Conservation (phyloP, 2,113 vertebrate genomes). For the Capreolus pygargus region DNA sequence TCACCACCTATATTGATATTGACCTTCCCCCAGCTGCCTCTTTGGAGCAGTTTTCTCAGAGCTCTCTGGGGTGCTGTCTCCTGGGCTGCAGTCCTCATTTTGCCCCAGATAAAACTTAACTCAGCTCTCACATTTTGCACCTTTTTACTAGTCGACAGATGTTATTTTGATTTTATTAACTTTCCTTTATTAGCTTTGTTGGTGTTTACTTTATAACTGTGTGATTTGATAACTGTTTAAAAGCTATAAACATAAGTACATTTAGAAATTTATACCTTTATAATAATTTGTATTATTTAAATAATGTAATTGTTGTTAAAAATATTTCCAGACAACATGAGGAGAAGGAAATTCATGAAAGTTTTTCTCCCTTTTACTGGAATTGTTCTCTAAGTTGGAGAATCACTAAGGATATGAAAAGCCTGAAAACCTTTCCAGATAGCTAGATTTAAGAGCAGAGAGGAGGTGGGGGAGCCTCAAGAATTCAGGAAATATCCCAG, state of each 20-base stretch:
- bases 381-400: constrained; percentile 27
- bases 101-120: not conserved
- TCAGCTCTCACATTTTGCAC: not conserved
- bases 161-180: not conserved
- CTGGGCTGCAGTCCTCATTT: not conserved
- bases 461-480: not conserved
- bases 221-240: not conserved
- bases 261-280: not conserved
- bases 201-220: not conserved
- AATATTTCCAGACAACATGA: not conserved
- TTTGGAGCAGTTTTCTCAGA: not conserved
- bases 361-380: not conserved
- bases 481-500: not conserved
- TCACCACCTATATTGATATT: not conserved
- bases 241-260: constrained; percentile 1
- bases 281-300: not conserved
- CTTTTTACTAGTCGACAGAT: not conserved
- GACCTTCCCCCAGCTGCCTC: not conserved
- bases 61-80: not conserved
- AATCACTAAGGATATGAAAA: not conserved
- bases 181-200: not conserved
- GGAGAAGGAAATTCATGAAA: not conserved
- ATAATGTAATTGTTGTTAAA: not conserved
- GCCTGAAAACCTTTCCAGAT: not conserved
- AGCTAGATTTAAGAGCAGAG: not conserved